These are phyloP conservation scores for Phyllotreta striolata DNA, from an alignment of 2,888 invertebrate species.

Conservation along the genomic window DNA sequence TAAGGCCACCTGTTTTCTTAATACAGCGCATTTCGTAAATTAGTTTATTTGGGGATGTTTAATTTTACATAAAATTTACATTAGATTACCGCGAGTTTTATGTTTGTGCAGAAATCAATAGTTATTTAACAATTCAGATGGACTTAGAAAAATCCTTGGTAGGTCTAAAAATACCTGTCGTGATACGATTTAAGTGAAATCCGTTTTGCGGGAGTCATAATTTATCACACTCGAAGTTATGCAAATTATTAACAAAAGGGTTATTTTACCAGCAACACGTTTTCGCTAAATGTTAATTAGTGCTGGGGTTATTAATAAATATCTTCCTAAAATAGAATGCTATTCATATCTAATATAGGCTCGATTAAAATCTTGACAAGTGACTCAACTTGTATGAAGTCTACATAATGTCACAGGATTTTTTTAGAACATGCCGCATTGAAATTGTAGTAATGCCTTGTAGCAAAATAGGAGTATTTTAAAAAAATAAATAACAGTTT, in stretches of 20 bases:
- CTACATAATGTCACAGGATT: no score
- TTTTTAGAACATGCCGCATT: no score
- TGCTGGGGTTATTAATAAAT: conserved; percentile 8
- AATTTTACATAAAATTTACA: no score
- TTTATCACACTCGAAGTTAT: conserved; percentile 7
- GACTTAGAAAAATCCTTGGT: conserved; percentile 6
- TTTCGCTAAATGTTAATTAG: conserved; percentile 4
- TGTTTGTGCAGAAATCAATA: conserved; percentile 1
- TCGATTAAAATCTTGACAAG: background rate
- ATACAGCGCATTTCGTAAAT: no score
- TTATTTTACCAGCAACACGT: conserved; percentile 4
- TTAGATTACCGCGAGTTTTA: no score
- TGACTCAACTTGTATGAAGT: no score
- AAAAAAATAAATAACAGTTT: no score
- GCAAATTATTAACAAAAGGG: conserved; percentile 2
- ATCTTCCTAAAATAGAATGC: conserved; percentile 6
- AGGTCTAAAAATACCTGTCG: conserved; percentile 12
- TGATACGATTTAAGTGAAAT: conserved; percentile 11
- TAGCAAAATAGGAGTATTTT: no score
- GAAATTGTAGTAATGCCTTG: no score
- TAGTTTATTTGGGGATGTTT: no score
- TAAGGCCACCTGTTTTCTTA: no score
- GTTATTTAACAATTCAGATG: conserved; percentile 10
- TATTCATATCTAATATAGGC: background rate
- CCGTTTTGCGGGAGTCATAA: conserved; percentile 1